A percentile compares a stretch with the other conserved stretches of the same genome.
phyloP scores from a whole-genome alignment of 1,140 invertebrate genomes.

The Temnothorax curvispinosus region DNA sequence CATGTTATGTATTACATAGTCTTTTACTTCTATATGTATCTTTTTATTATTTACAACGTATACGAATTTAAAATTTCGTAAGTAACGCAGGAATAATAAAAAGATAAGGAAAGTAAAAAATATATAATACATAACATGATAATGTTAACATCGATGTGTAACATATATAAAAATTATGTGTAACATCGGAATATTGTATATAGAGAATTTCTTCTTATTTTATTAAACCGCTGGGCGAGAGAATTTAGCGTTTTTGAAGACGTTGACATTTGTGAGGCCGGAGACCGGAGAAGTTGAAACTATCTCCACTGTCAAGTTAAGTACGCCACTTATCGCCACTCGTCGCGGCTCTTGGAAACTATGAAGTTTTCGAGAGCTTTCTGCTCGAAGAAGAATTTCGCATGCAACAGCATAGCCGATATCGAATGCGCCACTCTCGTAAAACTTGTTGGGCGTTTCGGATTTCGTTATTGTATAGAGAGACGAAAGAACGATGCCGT shows the following conservation, averaged over 20 bases:
- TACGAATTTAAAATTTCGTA: background rate
- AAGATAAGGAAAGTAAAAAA: background rate
- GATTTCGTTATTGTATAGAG: slow-evolving; percentile 13
- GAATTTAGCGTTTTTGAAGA: slow-evolving; percentile 31
- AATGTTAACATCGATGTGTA: background rate
- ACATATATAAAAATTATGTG: background rate
- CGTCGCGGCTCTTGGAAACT: slow-evolving; percentile 58
- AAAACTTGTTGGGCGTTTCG: slow-evolving; percentile 41
- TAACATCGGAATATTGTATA: background rate
- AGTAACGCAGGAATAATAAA: background rate
- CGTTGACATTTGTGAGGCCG: slow-evolving; percentile 24
- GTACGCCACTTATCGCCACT: slow-evolving; percentile 66
- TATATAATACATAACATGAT: background rate
- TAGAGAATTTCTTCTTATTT: background rate
- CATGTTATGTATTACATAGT: background rate
- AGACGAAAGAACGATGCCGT: background rate
- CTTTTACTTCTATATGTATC: background rate
- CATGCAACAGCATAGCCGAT: slow-evolving; percentile 36
- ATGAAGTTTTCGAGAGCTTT: slow-evolving; percentile 64
- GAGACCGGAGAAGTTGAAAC: slow-evolving; percentile 47
- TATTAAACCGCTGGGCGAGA: background rate
- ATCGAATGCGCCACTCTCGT: slow-evolving; percentile 25
- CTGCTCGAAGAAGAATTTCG: slow-evolving; percentile 55
- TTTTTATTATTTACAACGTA: background rate
- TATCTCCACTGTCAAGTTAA: slow-evolving; percentile 63